Base-by-base conservation (phyloP, 2,797 vertebrate genomes). In the Tokudaia tokunoshimensis region DNA sequence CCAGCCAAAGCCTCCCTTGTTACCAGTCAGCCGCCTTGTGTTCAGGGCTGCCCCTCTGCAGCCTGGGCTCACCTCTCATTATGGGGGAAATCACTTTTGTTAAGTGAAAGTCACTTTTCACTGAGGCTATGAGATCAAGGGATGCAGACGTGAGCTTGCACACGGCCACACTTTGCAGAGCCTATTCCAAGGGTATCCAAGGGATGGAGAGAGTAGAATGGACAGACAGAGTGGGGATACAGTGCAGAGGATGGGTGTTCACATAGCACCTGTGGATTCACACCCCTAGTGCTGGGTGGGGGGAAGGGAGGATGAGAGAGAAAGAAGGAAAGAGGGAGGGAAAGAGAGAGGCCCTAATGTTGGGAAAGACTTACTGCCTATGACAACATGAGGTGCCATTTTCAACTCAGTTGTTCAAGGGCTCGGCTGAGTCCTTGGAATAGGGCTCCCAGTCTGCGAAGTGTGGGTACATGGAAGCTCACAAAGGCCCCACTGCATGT, bases 21-120 rank as follows among this genome's bases (percentile, higher is more conserved):
- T n/a, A 37, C 31, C 34, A 37, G 9, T 31, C 44, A 24, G 9
- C 0, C 15, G 1, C 17, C 80, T 26, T 44, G 81, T 2, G 2
- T 31, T 52, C 65, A 78, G 19, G 22, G 57, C 55, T 34, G 61
- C 29, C 22, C 37, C 67, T 92, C 34, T 13, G 1, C 0, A 41
- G 44, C n/a, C 31, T 11, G 47, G 61, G 81, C 41, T 61, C 9
- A 2, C 47, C 37, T 67, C 84, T 89, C 55, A 89, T 75, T 50
- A 67, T 15, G 7, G 31, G 31, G 52, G 44, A 52, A 90, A 92
- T n/a, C 0, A 29, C n/a, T 82, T 95, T 79, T 82, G 78, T 92
- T 96, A 88, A 72, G 85, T 92, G 84, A 95, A 80, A 95, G 29
- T 31, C 44, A 61, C 55, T 34, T 82, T 67, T 44, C 89, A 22